These are phyloP conservation scores for Myotis pilosus DNA, from an alignment of 2,797 vertebrate species.

Conservation along the genomic window DNA sequence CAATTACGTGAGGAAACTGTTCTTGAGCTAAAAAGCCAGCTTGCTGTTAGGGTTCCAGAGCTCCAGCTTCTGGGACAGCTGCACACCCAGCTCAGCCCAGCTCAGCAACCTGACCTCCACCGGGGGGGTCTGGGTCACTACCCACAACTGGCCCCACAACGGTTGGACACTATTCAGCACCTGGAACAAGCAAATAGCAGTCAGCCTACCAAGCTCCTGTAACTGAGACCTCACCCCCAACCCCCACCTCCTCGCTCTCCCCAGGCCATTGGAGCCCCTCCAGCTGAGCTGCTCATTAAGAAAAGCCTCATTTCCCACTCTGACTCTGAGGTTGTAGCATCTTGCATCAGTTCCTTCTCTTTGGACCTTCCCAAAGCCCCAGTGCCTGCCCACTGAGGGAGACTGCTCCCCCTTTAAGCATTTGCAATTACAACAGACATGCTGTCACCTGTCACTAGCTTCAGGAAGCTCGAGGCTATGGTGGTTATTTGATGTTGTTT, in stretches of 20 bases:
- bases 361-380: constrained; percentile 67
- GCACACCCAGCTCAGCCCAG: constrained; percentile 50
- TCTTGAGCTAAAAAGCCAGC: constrained; percentile 68
- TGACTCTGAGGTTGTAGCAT: constrained; percentile 70
- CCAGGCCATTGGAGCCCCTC: constrained; percentile 69
- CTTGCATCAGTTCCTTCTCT: constrained; percentile 78
- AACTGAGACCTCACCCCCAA: not conserved
- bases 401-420: constrained; percentile 63
- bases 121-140: constrained; percentile 30
- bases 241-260: not conserved
- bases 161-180: not conserved
- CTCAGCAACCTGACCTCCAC: constrained; percentile 61
- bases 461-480: not conserved
- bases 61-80: constrained; percentile 77
- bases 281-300: constrained; percentile 76
- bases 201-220: not conserved
- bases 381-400: constrained; percentile 60
- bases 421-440: not conserved
- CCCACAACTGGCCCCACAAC: constrained; percentile 17
- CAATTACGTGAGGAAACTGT: constrained; percentile 83
- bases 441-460: not conserved
- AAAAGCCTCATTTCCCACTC: constrained; percentile 68
- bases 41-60: constrained; percentile 54
- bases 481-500: not conserved
- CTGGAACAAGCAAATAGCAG: not conserved